These are phyloP conservation scores for Syritta pipiens DNA, from an alignment of 2,888 invertebrate species.

Conservation along the genomic window DNA sequence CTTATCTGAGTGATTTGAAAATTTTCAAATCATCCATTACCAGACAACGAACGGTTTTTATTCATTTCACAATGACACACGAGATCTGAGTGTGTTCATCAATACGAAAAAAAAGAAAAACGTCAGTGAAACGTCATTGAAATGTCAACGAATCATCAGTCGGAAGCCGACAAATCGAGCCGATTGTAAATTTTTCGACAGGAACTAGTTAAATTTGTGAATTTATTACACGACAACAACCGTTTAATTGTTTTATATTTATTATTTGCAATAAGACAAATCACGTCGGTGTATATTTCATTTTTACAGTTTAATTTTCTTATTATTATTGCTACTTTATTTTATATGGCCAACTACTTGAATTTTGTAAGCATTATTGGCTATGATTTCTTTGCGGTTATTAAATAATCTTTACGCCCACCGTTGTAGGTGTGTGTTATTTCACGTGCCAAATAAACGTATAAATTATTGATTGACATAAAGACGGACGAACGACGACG, in stretches of 20 bases:
- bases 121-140: background rate
- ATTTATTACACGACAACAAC: constrained; percentile 44
- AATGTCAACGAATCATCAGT: too few relatives aligned
- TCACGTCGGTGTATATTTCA: constrained; percentile 22
- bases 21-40: constrained; percentile 1
- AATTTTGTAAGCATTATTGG: constrained; percentile 41
- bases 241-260: constrained; percentile 55
- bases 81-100: too few relatives aligned
- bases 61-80: too few relatives aligned
- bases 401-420: constrained; percentile 30
- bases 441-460: constrained; percentile 30
- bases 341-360: constrained; percentile 57
- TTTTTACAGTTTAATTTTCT: constrained; percentile 56
- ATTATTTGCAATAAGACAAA: constrained; percentile 48
- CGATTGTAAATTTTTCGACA: constrained; percentile 41
- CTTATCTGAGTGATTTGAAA: too few relatives aligned
- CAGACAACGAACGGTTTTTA: too few relatives aligned
- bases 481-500: background rate
- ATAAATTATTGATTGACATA: background rate
- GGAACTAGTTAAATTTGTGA: constrained; percentile 41
- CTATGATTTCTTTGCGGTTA: constrained; percentile 30
- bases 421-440: background rate
- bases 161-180: constrained; percentile 4
- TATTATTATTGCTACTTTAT: constrained; percentile 62
- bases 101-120: background rate